Conservation (phyloP, 2,113 vertebrate genomes). For the Pristiophorus japonicus region DNA sequence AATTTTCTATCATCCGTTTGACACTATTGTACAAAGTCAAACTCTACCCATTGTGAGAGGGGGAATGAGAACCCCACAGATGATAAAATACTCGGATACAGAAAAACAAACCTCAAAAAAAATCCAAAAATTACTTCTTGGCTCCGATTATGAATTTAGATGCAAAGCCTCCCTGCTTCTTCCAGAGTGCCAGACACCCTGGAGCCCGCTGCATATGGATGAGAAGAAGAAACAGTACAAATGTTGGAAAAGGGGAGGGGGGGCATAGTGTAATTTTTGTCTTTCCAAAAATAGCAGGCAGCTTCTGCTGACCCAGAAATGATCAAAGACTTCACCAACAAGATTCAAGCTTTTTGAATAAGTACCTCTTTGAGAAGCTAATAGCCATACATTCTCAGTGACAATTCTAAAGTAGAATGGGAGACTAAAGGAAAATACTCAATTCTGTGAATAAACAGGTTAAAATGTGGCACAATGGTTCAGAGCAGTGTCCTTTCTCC, state of each 20-base stretch:
- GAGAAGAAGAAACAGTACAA: not conserved
- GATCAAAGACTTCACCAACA: not conserved
- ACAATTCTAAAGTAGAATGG: not conserved
- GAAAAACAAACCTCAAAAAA: not conserved
- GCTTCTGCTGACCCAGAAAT: not conserved
- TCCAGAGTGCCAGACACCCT: not conserved
- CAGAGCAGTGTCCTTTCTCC: not conserved
- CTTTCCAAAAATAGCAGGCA: not conserved
- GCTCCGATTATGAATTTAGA: not conserved
- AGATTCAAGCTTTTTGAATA: not conserved
- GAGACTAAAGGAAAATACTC: not conserved
- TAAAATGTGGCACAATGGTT: not conserved
- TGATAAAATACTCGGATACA: not conserved
- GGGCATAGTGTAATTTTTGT: not conserved
- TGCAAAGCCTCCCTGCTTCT: not conserved
- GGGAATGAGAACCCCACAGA: no score
- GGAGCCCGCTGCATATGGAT: not conserved
- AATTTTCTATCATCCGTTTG: no score
- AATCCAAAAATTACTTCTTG: not conserved
- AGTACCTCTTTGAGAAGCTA: not conserved
- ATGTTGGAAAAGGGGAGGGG: not conserved
- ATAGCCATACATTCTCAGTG: not conserved
- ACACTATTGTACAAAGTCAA: no score
- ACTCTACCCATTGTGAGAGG: no score
- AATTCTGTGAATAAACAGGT: not conserved